Base-by-base conservation (phyloP, 1,140 invertebrate genomes). In the Euwallacea similis region DNA sequence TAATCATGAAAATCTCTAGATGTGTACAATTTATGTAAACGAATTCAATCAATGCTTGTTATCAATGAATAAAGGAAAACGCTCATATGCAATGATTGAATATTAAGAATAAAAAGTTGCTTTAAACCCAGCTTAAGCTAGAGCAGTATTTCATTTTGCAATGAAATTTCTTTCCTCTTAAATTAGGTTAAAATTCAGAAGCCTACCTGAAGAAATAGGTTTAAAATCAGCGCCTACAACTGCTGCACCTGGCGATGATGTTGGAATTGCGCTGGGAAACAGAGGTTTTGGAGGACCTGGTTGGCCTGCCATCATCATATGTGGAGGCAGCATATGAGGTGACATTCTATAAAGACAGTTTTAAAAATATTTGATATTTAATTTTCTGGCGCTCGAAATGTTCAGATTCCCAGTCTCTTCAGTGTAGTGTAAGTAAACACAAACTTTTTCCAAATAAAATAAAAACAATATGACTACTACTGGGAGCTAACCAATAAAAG, bases 191-290 rank as follows among this genome's bases (percentile, higher is more conserved):
- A 33, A 53, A 53, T 42, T 42, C 11, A 6, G 4, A 33, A 33
- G 21, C 21, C 50, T 69, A 85, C 85, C 75, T 64, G 85, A 84
- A 9, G 84, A 85, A 43, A 87, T 86, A 42, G 88, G 86, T 79
- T 89, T 88, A 74, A 89, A 89, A 79, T 89, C 88, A 56, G 86
- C 85, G 10, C 88, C 87, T 2, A 89, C 84, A 47, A 86, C 81
- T 3, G 85, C 85, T 42, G 84, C 82, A n/a, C 82, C 79, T 2
- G 88, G 85, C 50, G 87, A 86, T 11, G 88, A 88, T 0, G 87
- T 86, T 42, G 89, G 86, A 62, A 88, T 86, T 6, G 89, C 88
- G 66, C 89, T 89, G 16, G 92, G 92, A 79, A 94, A 94, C 59
- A 93, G 80, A n/a, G 91, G 92, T 78, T 84, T 84, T 86, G 85